These are phyloP conservation scores for Microtus pennsylvanicus DNA, from an alignment of 2,113 vertebrate genomes.

Conservation along the genomic window DNA sequence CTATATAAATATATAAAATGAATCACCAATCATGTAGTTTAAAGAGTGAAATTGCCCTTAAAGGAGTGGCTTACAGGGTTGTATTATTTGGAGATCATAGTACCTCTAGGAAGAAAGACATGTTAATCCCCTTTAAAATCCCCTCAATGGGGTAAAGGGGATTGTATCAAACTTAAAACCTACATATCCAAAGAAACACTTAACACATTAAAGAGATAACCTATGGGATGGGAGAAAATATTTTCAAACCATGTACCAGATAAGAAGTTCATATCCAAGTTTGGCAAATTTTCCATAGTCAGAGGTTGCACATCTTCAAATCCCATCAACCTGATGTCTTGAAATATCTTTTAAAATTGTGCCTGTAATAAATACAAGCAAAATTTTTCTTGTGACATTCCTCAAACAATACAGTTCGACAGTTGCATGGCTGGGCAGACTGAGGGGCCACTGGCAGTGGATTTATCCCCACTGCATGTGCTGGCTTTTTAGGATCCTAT, in stretches of 20 bases:
- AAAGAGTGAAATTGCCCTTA: background rate
- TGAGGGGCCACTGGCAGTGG: no score
- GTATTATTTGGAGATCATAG: background rate
- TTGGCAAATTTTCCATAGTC: background rate
- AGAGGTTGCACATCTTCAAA: background rate
- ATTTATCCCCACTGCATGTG: no score
- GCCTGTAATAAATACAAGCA: background rate
- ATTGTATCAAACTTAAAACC: background rate
- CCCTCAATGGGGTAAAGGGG: background rate
- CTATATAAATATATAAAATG: background rate
- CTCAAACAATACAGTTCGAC: background rate
- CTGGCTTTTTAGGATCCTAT: no score
- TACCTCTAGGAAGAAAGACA: background rate
- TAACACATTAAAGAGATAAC: background rate
- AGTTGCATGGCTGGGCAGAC: no score
- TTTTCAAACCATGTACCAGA: background rate
- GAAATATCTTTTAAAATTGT: background rate
- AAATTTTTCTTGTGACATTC: background rate
- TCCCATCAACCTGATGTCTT: background rate
- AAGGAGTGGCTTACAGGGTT: background rate
- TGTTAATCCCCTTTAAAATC: conserved; percentile 18
- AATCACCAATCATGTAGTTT: background rate
- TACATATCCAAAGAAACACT: background rate
- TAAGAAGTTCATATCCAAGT: background rate
- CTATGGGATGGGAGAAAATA: background rate